A percentile compares a stretch with the other conserved stretches of the same genome.
These are phyloP conservation scores for Leptestheria dahalacensis DNA, from an alignment of 1,140 invertebrate genomes.

Conservation along the genomic window DNA sequence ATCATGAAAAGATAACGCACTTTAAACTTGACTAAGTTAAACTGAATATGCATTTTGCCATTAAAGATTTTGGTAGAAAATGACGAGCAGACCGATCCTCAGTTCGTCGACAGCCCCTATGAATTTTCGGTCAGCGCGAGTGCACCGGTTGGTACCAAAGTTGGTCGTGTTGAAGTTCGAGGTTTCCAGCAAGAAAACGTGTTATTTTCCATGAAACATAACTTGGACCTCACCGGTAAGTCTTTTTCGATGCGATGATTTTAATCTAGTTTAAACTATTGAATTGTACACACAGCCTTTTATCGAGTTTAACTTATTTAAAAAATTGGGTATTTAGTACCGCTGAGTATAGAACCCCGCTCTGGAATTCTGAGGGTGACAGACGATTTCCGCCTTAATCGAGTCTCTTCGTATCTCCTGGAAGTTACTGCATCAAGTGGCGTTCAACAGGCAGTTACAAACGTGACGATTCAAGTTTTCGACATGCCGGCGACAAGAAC, in stretches of 20 bases:
- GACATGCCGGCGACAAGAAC: slow-evolving; percentile 33
- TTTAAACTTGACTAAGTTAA: not conserved
- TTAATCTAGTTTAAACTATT: not conserved
- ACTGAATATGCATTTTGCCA: not conserved
- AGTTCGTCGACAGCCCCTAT: slow-evolving; percentile 74
- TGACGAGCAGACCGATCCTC: slow-evolving; percentile 33
- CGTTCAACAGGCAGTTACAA: slow-evolving; percentile 51
- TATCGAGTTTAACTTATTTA: slow-evolving; percentile 15
- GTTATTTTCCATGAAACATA: slow-evolving; percentile 11
- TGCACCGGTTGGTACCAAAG: slow-evolving; percentile 60
- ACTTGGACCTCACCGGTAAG: not conserved
- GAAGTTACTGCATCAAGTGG: slow-evolving; percentile 60
- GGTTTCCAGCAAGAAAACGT: slow-evolving; percentile 18
- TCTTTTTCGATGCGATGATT: not conserved
- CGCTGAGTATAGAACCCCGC: slow-evolving; percentile 76
- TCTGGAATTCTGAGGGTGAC: slow-evolving; percentile 76
- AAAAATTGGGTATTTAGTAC: slow-evolving; percentile 37
- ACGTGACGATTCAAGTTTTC: slow-evolving; percentile 66
- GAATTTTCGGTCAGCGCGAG: slow-evolving; percentile 77
- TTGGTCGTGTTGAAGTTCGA: slow-evolving; percentile 51
- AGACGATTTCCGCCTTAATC: slow-evolving; percentile 49
- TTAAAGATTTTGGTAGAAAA: not conserved
- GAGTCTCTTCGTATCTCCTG: slow-evolving; percentile 46
- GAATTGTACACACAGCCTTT: not conserved
- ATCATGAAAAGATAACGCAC: not conserved